Evolutionary conservation across 2,888 invertebrate species (phyloP), one percentile per base, ranked within the genome.

Genomic region (Terebella lapidaria): DNA sequence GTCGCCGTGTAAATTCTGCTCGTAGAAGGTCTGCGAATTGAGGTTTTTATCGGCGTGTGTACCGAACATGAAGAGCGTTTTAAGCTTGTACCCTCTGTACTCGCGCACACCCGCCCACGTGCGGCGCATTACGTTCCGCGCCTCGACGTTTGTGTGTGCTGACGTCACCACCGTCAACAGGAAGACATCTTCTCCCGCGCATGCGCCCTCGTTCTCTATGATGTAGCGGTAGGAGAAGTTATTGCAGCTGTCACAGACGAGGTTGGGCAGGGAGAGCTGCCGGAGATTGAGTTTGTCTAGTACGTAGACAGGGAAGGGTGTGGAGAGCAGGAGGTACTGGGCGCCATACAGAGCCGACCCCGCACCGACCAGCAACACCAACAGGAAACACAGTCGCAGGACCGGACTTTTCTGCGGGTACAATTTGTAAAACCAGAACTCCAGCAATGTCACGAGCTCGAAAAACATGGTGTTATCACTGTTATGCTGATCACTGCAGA

Each of bases 11-110:
- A 57, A 57, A 25, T 62, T 53, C 47, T 56, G 57, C 56, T 67
- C 65, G 26, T 56, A 57, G 3, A 30, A 35, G 35, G 66, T 49
- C 55, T 65, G 68, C 27, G 55, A 52, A 51, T 68, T 66, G 53
- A 66, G 64, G 56, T 68, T 68, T 18, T 54, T 56, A 30, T 68
- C 69, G 3, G 51, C 35, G 51, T 68, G 69, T 1, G 53, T 30
- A 18, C 68, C 68, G 35, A 68, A 68, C 45, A 59, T 54, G 42
- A 68, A 68, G 15, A 68, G 2, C 0, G 65, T 67, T 18, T 56
- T 62, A 10, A 68, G 55, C 4, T 55, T 57, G n/a, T 59, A n/a
- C n/a, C 67, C 68, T 10, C 60, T 35, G 47, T 68, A 64, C 5
- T 57, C 46, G 5, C 24, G 57, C 5, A 64, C 57, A 10, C 59